These are phyloP conservation scores for Neoascia interrupta DNA, from an alignment of 2,888 invertebrate genomes.

Conservation along the genomic window DNA sequence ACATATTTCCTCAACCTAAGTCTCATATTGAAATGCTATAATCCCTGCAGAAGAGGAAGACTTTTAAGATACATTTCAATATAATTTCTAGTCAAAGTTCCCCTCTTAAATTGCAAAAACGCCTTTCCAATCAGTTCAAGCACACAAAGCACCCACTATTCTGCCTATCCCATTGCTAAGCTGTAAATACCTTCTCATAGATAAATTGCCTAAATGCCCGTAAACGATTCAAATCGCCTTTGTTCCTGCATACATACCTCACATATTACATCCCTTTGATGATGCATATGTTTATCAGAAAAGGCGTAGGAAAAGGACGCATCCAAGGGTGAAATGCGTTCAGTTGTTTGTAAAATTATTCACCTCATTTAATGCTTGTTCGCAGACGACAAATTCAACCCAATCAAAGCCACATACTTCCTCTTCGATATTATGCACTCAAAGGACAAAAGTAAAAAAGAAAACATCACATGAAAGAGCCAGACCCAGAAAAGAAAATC, in stretches of 20 bases:
- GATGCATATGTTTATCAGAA: constrained; percentile 62
- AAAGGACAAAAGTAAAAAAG: constrained; percentile 12
- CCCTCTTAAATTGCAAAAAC: too few species aligned
- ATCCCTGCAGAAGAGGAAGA: too few species aligned
- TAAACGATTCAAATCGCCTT: constrained; percentile 55
- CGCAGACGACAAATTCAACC: constrained; percentile 25
- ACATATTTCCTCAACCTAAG: too few species aligned
- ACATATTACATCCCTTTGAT: constrained; percentile 43
- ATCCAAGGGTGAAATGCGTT: constrained; percentile 65
- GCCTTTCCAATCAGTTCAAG: constrained; percentile 2
- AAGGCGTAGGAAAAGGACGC: constrained; percentile 58
- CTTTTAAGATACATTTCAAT: too few species aligned
- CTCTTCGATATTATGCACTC: too few species aligned
- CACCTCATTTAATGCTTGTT: constrained; percentile 66
- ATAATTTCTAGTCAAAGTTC: too few species aligned
- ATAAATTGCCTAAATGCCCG: constrained; percentile 61
- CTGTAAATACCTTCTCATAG: background rate
- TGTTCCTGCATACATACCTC: constrained; percentile 4
- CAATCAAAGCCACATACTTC: constrained; percentile 8
- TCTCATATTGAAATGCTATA: too few species aligned
- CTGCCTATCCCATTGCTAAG: background rate
- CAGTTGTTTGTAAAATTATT: constrained; percentile 69
- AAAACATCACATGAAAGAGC: background rate
- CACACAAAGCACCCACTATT: constrained; percentile 2
- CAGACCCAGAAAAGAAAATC: background rate